These are phyloP conservation scores for Pardosa pseudoannulata DNA, from an alignment of 2,888 invertebrate species.

Conservation along the genomic window DNA sequence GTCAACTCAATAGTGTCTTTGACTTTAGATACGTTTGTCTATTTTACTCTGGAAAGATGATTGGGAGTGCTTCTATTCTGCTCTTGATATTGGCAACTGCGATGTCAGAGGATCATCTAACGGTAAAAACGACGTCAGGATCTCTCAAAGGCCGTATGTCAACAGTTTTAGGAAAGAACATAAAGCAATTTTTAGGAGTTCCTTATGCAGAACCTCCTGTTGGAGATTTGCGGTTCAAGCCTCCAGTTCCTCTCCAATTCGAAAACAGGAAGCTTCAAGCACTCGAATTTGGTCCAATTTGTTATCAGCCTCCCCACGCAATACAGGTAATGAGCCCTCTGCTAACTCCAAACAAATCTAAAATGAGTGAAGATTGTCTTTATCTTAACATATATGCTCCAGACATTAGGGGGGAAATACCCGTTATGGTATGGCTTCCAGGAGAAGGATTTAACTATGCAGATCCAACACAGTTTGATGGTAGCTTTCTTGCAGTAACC, in stretches of 20 bases:
- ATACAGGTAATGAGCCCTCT: conserved; percentile 74
- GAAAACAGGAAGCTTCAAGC: conserved; percentile 81
- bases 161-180: background rate
- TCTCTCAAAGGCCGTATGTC: conserved; percentile 36
- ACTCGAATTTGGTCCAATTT: conserved; percentile 72
- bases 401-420: background rate
- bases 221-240: conserved; percentile 73
- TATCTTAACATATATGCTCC: conserved; percentile 87
- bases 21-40: no score
- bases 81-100: no score
- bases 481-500: conserved; percentile 79
- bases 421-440: conserved; percentile 83
- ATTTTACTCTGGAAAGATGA: no score
- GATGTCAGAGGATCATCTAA: no score
- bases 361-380: conserved; percentile 85
- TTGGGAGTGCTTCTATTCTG: no score
- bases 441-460: conserved; percentile 78
- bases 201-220: conserved; percentile 75
- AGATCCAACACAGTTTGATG: conserved; percentile 78
- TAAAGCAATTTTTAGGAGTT: conserved; percentile 75
- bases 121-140: conserved; percentile 52
- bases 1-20: no score
- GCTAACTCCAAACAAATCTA: conserved; percentile 65
- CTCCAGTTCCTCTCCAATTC: conserved; percentile 78
- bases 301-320: conserved; percentile 75